A percentile compares a stretch with the other conserved stretches of the same genome.
Evolutionary conservation across 2,888 invertebrate genomes (phyloP).

Genomic region (Tetrapedia diversipes): DNA sequence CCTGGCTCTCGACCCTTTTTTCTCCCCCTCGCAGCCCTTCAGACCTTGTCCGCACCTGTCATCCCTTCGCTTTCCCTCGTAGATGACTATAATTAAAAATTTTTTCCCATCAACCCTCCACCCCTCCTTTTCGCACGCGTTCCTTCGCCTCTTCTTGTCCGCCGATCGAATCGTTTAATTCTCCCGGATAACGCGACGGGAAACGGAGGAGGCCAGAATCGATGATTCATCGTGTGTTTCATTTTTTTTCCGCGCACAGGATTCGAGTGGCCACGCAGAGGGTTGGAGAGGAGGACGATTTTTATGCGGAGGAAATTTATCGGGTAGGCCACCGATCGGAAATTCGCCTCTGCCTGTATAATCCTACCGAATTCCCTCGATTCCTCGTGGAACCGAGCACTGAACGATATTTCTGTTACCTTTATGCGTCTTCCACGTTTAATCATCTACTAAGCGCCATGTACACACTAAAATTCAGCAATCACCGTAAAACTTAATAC

Average conservation of each 20-base stretch:
- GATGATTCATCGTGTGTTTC: slow-evolving; percentile 27
- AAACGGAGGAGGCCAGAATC: slow-evolving; percentile 1
- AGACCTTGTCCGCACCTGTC: slow-evolving; percentile 32
- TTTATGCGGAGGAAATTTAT: slow-evolving; percentile 20
- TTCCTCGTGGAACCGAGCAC: background rate
- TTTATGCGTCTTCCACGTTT: background rate
- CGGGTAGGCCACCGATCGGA: background rate
- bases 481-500: too few relatives aligned
- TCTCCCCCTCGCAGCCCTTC: background rate
- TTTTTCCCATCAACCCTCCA: background rate
- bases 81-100: slow-evolving; percentile 65
- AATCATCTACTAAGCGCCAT: too few relatives aligned
- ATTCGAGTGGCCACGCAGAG: background rate
- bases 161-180: background rate
- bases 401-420: slow-evolving; percentile 1
- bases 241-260: slow-evolving; percentile 7
- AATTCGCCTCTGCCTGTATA: slow-evolving; percentile 9
- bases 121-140: background rate
- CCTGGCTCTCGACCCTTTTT: slow-evolving; percentile 21
- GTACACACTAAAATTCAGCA: background rate
- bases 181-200: background rate
- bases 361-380: slow-evolving; percentile 2
- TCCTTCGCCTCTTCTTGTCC: too few relatives aligned
- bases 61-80: slow-evolving; percentile 39
- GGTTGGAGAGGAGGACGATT: background rate